Evolutionary conservation across 2,113 vertebrate species (phyloP).

Genomic region (Tauraco erythrolophus): DNA sequence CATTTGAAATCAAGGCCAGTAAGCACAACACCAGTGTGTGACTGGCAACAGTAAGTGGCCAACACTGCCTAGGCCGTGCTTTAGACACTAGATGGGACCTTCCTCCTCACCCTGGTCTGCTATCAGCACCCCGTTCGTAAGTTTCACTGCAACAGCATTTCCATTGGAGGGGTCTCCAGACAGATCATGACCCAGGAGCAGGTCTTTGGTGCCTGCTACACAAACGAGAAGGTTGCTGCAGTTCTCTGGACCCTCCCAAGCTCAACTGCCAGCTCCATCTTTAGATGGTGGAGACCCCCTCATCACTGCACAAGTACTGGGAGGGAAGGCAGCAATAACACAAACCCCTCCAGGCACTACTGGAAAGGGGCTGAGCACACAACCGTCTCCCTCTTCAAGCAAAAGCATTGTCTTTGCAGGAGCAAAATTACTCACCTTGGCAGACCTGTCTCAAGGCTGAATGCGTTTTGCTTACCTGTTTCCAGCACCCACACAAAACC

Average conservation of each 20-base stretch:
- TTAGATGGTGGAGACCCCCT: not conserved
- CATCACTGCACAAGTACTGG: not conserved
- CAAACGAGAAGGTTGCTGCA: fast-evolving
- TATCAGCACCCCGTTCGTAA: not conserved
- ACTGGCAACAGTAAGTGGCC: fast-evolving
- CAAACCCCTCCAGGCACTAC: not conserved
- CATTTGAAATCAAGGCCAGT: not conserved
- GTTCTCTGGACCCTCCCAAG: not conserved
- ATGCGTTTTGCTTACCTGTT: not conserved
- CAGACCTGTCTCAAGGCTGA: not conserved
- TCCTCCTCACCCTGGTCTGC: fast-evolving
- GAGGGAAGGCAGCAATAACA: not conserved
- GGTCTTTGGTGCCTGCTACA: not conserved
- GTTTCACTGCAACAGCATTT: not conserved
- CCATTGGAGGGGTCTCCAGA: not conserved
- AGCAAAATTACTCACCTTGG: not conserved
- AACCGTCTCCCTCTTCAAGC: not conserved
- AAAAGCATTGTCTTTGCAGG: not conserved
- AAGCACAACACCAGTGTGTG: fast-evolving
- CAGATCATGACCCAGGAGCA: not conserved
- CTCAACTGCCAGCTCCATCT: not conserved
- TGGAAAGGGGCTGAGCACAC: not conserved
- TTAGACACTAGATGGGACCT: fast-evolving
- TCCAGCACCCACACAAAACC: not conserved
- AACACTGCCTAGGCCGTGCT: fast-evolving